phyloP scores from a whole-genome alignment of 2,888 invertebrate species.

The Oeneis ivallda region DNA sequence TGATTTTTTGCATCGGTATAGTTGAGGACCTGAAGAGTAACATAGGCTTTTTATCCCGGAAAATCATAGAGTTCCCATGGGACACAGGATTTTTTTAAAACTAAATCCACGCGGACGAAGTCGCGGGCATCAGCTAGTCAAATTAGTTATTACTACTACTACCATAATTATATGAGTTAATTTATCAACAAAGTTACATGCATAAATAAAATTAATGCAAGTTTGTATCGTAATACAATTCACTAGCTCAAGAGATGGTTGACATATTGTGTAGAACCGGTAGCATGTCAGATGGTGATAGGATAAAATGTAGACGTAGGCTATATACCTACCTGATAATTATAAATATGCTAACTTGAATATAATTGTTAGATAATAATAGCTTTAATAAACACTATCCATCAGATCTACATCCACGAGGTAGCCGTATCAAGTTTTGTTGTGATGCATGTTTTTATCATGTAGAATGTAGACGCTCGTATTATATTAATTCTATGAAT shows the following conservation, averaged over 20 bases:
- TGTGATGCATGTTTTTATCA: neutral
- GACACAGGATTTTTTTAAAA: too few relatives aligned
- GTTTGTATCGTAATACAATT: neutral
- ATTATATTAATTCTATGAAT: constrained; percentile 2
- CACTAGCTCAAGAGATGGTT: neutral
- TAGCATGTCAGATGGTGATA: neutral
- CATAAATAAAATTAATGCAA: too few relatives aligned
- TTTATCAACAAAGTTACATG: too few relatives aligned
- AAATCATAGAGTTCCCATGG: too few relatives aligned
- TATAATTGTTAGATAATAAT: constrained; percentile 8
- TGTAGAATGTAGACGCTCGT: neutral
- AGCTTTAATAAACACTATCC: neutral
- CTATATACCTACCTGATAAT: neutral
- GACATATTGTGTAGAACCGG: neutral
- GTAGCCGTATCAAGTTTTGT: neutral
- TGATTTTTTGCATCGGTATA: too few relatives aligned
- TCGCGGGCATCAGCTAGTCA: too few relatives aligned
- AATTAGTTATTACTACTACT: too few relatives aligned
- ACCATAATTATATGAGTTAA: neutral
- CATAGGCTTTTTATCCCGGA: too few relatives aligned
- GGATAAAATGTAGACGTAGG: neutral
- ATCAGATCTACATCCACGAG: constrained; percentile 3
- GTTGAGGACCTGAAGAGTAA: too few relatives aligned
- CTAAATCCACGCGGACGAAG: too few relatives aligned
- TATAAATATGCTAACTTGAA: neutral